phyloP scores from a whole-genome alignment of 1,140 invertebrate genomes.

The Octopus bimaculoides region DNA sequence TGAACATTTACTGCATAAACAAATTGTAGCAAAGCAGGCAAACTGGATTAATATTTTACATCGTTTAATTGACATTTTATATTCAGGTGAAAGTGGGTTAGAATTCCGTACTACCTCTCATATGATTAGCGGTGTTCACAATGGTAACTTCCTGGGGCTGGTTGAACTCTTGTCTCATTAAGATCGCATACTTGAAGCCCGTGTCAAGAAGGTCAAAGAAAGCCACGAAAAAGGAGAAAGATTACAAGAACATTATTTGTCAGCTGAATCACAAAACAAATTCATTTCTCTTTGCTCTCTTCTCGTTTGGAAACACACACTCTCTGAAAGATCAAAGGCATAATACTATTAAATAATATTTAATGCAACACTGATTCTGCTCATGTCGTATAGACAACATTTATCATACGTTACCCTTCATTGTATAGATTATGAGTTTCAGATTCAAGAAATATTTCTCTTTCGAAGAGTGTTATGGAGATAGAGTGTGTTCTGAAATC shows the following conservation, averaged over 20 bases:
- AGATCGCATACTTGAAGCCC: background rate
- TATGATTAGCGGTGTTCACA: background rate
- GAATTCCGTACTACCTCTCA: background rate
- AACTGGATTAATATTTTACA: constrained; percentile 5
- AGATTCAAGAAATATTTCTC: too few species aligned
- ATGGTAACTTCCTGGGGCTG: background rate
- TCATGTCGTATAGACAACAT: background rate
- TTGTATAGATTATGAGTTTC: too few species aligned
- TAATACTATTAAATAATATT: background rate
- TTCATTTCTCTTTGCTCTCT: background rate
- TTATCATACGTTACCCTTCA: background rate
- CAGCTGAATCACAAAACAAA: background rate
- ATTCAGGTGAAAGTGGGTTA: background rate
- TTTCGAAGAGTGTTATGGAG: too few species aligned
- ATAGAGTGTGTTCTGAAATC: too few species aligned
- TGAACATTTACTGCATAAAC: background rate
- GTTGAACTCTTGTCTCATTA: background rate
- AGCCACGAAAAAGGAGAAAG: constrained; percentile 1
- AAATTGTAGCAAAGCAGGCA: constrained; percentile 1
- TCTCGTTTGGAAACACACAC: background rate
- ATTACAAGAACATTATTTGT: background rate
- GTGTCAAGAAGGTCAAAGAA: constrained; percentile 7
- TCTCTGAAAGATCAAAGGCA: background rate
- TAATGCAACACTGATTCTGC: constrained; percentile 1
- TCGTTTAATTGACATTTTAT: constrained; percentile 8